Conservation (phyloP, 2,113 vertebrate genomes). For the rabbit (Oryctolagus cuniculus) region mOryCun1.1 NC_091438.1:162943001-162943500, state of each 20-base stretch:
- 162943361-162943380: no score
- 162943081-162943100: not conserved
- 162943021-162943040: not conserved
- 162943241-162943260: not conserved
- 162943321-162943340: not conserved
- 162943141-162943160: not conserved
- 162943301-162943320: not conserved
- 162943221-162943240: not conserved
- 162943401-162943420: conserved; percentile 81
- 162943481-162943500: accelerated
- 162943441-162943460: conserved; percentile 95
- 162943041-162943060: not conserved
- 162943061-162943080: not conserved
- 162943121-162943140: not conserved
- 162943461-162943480: conserved; percentile 33
- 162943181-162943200: not conserved
- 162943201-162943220: not conserved
- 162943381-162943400: conserved; percentile 89
- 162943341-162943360: no score
- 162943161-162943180: not conserved
- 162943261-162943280: accelerated
- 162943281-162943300: not conserved
- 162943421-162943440: conserved; percentile 90
- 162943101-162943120: not conserved
- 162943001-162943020: accelerated